These are phyloP conservation scores for Macrotis lagotis DNA, from an alignment of 2,113 vertebrate genomes.

Conservation along the genomic window DNA sequence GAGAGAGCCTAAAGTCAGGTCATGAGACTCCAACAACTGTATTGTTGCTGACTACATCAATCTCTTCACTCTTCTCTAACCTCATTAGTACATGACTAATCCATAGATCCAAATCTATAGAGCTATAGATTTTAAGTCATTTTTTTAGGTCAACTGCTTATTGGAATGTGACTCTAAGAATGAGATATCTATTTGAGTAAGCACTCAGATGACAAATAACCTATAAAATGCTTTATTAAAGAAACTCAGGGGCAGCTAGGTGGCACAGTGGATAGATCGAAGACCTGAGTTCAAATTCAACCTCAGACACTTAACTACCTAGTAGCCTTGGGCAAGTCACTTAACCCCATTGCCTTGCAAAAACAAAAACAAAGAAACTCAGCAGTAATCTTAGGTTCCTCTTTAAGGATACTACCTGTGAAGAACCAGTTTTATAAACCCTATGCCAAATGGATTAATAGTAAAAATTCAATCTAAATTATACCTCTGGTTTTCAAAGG, in stretches of 20 bases:
- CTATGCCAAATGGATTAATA: background rate
- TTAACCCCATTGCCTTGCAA: too few species aligned
- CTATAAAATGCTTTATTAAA: background rate
- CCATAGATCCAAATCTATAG: background rate
- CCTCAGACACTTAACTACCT: too few species aligned
- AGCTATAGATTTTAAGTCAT: background rate
- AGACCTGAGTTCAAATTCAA: too few species aligned
- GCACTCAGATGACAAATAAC: background rate
- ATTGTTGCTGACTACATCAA: accelerated
- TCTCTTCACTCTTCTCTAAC: background rate
- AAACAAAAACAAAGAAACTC: too few species aligned
- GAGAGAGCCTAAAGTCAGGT: background rate
- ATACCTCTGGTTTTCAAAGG: background rate
- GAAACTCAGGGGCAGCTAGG: too few species aligned
- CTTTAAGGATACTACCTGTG: background rate
- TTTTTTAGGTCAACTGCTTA: background rate
- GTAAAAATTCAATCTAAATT: background rate
- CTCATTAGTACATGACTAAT: background rate
- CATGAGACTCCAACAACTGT: background rate
- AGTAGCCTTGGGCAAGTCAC: too few species aligned
- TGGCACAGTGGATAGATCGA: too few species aligned
- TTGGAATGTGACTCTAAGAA: background rate
- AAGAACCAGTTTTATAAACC: too few species aligned
- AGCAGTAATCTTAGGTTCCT: background rate
- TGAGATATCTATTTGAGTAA: background rate